Conservation (phyloP, 1,140 invertebrate species). For the Laupala kohalensis region DNA sequence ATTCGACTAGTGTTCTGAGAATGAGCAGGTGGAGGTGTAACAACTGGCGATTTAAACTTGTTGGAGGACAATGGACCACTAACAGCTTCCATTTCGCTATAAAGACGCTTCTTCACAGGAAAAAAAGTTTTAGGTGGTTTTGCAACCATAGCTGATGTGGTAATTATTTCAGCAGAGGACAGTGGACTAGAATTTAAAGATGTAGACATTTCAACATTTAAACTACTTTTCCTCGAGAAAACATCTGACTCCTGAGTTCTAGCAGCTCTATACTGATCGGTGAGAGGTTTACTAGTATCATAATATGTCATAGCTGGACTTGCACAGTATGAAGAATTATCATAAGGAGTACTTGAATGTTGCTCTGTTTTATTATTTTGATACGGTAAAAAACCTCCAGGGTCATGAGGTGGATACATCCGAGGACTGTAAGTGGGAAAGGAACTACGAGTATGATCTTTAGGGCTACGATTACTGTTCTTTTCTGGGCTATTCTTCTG, state of each 20-base stretch:
- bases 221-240: not conserved
- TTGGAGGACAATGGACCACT: not conserved
- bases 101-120: slow-evolving; percentile 42
- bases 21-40: not conserved
- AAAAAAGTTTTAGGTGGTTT: slow-evolving; percentile 20
- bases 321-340: not conserved
- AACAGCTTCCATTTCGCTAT: slow-evolving; percentile 31
- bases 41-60: not conserved
- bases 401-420: not conserved
- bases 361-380: not conserved
- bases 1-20: not conserved
- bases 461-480: slow-evolving; percentile 3
- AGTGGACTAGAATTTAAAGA: not conserved
- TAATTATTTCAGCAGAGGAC: not conserved
- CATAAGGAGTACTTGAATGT: not conserved
- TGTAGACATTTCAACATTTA: not conserved
- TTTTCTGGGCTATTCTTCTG: slow-evolving; percentile 48
- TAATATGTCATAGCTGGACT: slow-evolving; percentile 15
- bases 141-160: not conserved
- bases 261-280: slow-evolving; percentile 21
- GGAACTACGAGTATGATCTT: not conserved
- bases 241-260: slow-evolving; percentile 9
- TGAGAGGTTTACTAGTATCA: slow-evolving; percentile 22
- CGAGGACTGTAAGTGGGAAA: not conserved
- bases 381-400: not conserved